A percentile compares a stretch with the other conserved stretches of the same genome.
phyloP scores from a whole-genome alignment of 2,113 vertebrate genomes.

The Malurus melanocephalus region DNA sequence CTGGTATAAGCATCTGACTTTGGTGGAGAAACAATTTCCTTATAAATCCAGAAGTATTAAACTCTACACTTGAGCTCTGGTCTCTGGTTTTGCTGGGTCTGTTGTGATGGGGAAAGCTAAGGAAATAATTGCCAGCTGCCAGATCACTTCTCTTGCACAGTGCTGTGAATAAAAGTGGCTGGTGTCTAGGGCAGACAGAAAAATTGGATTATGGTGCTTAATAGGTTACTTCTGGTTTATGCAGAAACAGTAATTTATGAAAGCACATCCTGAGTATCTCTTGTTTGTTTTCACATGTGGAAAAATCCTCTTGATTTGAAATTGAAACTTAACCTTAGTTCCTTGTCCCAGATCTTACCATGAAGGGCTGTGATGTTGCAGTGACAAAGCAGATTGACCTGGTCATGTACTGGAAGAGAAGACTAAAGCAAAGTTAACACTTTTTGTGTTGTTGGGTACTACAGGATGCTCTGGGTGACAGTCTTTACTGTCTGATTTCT shows the following conservation, averaged over 20 bases:
- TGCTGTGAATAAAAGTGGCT: background rate
- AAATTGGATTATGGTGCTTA: constrained; percentile 41
- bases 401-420: background rate
- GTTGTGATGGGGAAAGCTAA: background rate
- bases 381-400: background rate
- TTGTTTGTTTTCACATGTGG: background rate
- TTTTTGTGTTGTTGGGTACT: background rate
- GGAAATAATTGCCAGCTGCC: background rate
- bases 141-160: background rate
- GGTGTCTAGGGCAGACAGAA: constrained; percentile 25
- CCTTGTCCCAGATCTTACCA: background rate
- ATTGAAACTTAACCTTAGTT: background rate
- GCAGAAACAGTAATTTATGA: background rate
- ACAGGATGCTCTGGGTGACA: background rate
- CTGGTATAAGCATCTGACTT: background rate
- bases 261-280: background rate
- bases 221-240: constrained; percentile 22
- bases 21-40: background rate
- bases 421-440: background rate
- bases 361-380: fast-evolving
- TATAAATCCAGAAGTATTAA: background rate
- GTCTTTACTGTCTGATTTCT: background rate
- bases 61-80: background rate
- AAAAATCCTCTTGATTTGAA: background rate
- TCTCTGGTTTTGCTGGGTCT: background rate